These are phyloP conservation scores for Alcis repandata DNA, from an alignment of 2,888 invertebrate genomes.

Conservation along the genomic window DNA sequence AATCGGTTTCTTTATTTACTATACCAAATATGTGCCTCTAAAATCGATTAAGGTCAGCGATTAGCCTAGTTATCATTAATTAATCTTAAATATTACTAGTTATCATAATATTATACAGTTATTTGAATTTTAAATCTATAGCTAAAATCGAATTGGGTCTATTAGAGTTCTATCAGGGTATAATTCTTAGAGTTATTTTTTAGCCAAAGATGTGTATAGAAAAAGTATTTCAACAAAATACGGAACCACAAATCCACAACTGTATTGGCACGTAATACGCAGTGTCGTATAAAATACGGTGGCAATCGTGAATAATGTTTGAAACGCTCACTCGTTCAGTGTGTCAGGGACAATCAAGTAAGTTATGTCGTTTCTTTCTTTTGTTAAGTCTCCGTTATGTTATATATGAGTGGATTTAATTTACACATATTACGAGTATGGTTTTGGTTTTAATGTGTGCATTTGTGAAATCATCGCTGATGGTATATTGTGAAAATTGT, in stretches of 20 bases:
- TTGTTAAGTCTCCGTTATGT: slow-evolving; percentile 22
- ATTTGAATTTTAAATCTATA: too few relatives aligned
- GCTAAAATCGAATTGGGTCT: too few relatives aligned
- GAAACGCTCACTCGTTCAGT: slow-evolving; percentile 29
- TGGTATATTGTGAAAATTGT: background rate
- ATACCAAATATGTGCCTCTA: too few relatives aligned
- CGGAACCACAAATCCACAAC: background rate
- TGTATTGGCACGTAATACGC: background rate
- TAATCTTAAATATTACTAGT: too few relatives aligned
- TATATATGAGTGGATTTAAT: slow-evolving; percentile 10
- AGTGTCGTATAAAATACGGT: slow-evolving; percentile 6
- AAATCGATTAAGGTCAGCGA: background rate
- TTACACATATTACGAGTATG: slow-evolving; percentile 8
- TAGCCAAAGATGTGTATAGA: too few relatives aligned
- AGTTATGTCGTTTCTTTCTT: slow-evolving; percentile 33
- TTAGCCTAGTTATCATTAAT: background rate
- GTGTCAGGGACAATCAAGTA: slow-evolving; percentile 36
- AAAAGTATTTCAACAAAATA: background rate
- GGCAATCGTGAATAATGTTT: slow-evolving; percentile 28
- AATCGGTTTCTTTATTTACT: slow-evolving; percentile 41
- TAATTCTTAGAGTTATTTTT: too few relatives aligned
- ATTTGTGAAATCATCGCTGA: background rate
- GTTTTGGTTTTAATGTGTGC: background rate
- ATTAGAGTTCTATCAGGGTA: too few relatives aligned
- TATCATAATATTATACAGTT: too few relatives aligned